Evolutionary conservation across 1,140 invertebrate genomes (phyloP), one percentile per base, ranked within the genome.

Genomic region (Drosophila albomicans): DNA sequence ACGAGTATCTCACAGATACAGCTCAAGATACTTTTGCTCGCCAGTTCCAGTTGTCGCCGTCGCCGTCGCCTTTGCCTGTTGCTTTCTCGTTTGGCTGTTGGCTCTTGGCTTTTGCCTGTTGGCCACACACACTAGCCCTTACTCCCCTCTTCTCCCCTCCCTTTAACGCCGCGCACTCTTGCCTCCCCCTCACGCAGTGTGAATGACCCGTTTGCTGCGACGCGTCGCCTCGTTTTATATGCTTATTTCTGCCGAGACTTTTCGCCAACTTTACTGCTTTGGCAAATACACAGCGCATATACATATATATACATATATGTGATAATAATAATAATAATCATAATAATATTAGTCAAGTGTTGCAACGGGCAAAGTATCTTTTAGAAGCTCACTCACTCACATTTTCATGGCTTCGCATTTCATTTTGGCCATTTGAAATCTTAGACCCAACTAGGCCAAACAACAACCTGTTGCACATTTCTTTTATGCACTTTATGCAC

Each of bases 181-280:
- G 30, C 30, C 35, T 7, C 0, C 43, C 28, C 48, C 13, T 10
- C 15, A 43, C 41, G 41, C 2, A 76, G 66, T 79, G 81, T 84
- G 81, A 84, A 84, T 84, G 81, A 84, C 81, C 81, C 81, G 84
- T 82, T 84, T 76, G 72, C 68, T 67, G 75, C 63, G 11, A 5
- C 11, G 11, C 69, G 57, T 51, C 48, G 45, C 25, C 64, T 13
- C 62, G 58, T 51, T 72, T 72, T 57, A 77, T 49, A 72, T 15
- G 62, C 63, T 61, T 62, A 65, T 61, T 67, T 61, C 76, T 61
- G 49, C 58, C 51, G 69, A 4, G 41, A 38, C 52, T 65, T 56
- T 13, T 52, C 49, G 48, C 6, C 3, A 46, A 10, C 28, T 49
- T 61, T 28, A 30, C 30, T 56, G 30, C 38, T 41, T 41, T 41